phyloP scores from a whole-genome alignment of 2,888 invertebrate genomes.

The Chelonus formosanus region DNA sequence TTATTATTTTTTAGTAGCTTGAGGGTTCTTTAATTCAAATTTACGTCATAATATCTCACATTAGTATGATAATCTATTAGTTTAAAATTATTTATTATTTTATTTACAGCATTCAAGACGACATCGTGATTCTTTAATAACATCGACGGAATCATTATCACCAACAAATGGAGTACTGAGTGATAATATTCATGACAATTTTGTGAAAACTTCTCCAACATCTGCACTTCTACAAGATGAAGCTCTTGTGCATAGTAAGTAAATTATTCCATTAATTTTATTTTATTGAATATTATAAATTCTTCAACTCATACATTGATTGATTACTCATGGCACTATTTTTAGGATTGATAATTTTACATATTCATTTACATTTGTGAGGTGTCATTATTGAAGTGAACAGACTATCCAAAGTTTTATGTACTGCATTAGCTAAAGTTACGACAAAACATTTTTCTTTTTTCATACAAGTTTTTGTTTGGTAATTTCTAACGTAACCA shows the following conservation, averaged over 20 bases:
- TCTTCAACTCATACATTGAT: no score
- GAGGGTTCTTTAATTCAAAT: no score
- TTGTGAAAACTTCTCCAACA: conserved; percentile 26
- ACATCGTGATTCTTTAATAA: conserved; percentile 49
- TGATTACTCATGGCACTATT: no score
- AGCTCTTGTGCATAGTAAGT: conserved; percentile 42
- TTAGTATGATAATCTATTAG: no score
- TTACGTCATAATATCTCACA: no score
- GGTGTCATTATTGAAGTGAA: no score
- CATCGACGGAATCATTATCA: conserved; percentile 33
- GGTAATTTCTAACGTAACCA: background rate
- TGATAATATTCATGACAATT: conserved; percentile 28
- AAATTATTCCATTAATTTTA: background rate
- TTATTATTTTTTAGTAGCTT: no score
- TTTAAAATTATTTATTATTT: conserved; percentile 20
- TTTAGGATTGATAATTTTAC: no score
- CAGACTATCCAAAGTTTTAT: no score
- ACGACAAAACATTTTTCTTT: background rate
- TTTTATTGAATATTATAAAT: background rate
- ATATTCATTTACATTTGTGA: no score
- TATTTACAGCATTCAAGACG: conserved; percentile 56
- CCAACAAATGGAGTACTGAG: conserved; percentile 31
- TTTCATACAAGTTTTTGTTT: background rate
- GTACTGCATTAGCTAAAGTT: background rate
- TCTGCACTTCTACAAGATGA: conserved; percentile 33